Percentiles rank a stretch among this genome's conserved stretches.
phyloP scores from a whole-genome alignment of 53 echinoderm and acorn worm species.

The Luidia sarsii region DNA sequence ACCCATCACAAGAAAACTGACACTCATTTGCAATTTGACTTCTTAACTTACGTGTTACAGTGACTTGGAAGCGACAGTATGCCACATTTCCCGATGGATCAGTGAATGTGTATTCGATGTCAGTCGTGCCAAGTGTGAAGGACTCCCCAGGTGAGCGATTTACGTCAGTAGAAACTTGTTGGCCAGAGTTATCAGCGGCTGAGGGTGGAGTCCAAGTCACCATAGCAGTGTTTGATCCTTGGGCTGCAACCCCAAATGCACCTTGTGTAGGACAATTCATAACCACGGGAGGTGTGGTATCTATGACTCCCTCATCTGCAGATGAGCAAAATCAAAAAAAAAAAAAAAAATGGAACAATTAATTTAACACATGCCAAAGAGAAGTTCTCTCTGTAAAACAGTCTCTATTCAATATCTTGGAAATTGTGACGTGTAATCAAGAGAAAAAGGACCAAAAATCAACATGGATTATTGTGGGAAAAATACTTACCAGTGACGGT shows the following conservation, averaged over 20 bases:
- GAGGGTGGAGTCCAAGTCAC: slow-evolving; percentile 25
- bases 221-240: slow-evolving; percentile 8
- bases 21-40: too few relatives aligned
- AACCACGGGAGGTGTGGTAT: slow-evolving; percentile 46
- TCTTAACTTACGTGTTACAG: slow-evolving; percentile 34
- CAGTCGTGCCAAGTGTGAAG: not conserved
- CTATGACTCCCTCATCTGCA: slow-evolving; percentile 11
- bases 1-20: too few relatives aligned
- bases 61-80: slow-evolving; percentile 61
- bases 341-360: too few relatives aligned
- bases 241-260: not conserved
- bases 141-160: not conserved
- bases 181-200: not conserved
- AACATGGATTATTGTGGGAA: not conserved
- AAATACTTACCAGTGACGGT: not conserved
- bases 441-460: not conserved
- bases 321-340: not conserved
- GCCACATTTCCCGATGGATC: slow-evolving; percentile 61
- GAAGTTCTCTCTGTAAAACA: too few relatives aligned
- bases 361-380: too few relatives aligned
- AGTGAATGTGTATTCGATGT: slow-evolving; percentile 56
- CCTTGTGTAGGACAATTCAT: slow-evolving; percentile 33
- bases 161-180: too few relatives aligned
- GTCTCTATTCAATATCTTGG: too few relatives aligned
- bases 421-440: too few relatives aligned